Evolutionary conservation across 2,113 vertebrate genomes (phyloP), one percentile per base, ranked within the genome.

Genomic region (Chaetura pelagica): DNA sequence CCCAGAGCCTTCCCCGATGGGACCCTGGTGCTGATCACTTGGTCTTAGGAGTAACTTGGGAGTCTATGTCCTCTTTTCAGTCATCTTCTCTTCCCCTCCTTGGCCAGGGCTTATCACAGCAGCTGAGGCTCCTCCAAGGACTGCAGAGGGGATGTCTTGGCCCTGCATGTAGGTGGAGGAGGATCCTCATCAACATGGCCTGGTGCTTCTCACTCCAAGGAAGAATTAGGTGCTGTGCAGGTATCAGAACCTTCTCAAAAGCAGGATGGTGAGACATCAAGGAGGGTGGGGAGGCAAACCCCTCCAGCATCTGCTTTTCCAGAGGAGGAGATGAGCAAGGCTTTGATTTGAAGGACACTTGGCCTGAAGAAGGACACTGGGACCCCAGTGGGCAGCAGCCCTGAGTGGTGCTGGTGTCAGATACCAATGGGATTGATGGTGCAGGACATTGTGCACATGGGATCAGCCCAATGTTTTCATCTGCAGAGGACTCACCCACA

Each of bases 371-470:
- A 79, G 48, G 42, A 42, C 42, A 23, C 12, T 0, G 0, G 2
- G 2, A 1, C 34, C 35, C 66, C 4, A 1, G 23, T 4, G 42
- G 58, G 27, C 76, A 83, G 64, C 83, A 81, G 38, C 46, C 52
- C 29, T 0, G 1, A 69, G 71, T 51, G 68, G 44, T 63, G 81
- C 55, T 76, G 68, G 63, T 32, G 35, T 40, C 64, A 48, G 63
- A 42, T 34, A 32, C 12, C 0, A 0, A 16, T 16, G 38, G 63
- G 27, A 66, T 34, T 34, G 38, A 58, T 0, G 2, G 35, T 64
- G 44, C 38, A 51, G 67, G 48, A 54, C 38, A 34, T 4, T 0
- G 0, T 0, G 0, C 38, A 29, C 51, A 48, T 0, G 2, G 34
- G 19, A 20, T 66, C 80, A 86, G 57, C 30, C 30, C 20, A 3